Base-by-base conservation (phyloP, 2,888 invertebrate genomes). In the Drosophila recens region DNA sequence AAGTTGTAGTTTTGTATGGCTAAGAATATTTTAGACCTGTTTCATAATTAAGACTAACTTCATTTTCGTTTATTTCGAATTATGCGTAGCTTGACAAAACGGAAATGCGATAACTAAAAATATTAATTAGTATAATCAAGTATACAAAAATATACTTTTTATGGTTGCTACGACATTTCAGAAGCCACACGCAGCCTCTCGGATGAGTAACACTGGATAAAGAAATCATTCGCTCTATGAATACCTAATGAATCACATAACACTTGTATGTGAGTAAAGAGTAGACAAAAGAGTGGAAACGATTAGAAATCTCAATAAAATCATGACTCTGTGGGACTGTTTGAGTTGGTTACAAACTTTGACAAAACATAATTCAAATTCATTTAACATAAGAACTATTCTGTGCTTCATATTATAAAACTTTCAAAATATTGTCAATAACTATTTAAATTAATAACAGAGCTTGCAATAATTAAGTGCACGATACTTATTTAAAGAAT, bases 71-170 rank as follows among this genome's bases (percentile, higher is more conserved):
- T 30, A 10, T 10, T 20, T 43, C 4, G 4, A 42, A 42, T 15
- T 48, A 1, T 8, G 40, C 9, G 20, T 9, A 20, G 3, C 8
- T 34, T n/a, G n/a, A 38, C 5, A 20, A 27, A 43, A 54, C 54
- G 42, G 33, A 54, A 54, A 36, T 52, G 4, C 23, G 36, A n/a
- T 5, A 9, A 52, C 38, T 27, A 15, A 38, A 42, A 17, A 13
- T 42, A 54, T 43, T 20, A 56, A 43, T 57, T 45, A 57, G 45
- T 36, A 36, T 36, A 45, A 57, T 57, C 36, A 15, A 36, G 36
- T 23, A 15, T 36, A 27, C 36, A 5, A 15, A 57, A 34, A 36
- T 15, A 57, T 1, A 27, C 40, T 54, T 54, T 8, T 11, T 53
- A 11, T 51, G 51, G 51, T 20, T 13, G 40, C 40, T 6, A 13